phyloP scores from a whole-genome alignment of 2,113 vertebrate species.

The Sakesphorus luctuosus region DNA sequence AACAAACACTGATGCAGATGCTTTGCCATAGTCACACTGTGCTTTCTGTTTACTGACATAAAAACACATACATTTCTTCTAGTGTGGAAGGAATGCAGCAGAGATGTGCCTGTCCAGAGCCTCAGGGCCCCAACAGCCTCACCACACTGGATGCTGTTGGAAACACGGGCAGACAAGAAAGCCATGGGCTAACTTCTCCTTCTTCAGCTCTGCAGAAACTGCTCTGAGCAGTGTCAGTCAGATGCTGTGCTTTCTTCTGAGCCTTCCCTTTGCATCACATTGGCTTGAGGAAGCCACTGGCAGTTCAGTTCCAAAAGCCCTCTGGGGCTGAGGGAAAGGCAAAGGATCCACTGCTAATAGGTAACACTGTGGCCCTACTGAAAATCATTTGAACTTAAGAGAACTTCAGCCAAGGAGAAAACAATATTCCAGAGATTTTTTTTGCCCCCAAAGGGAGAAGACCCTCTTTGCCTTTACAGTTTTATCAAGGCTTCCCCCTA shows the following conservation, averaged over 20 bases:
- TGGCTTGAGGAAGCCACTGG: not conserved
- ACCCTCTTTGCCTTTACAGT: not conserved
- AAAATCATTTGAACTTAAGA: not conserved
- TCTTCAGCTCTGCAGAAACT: not conserved
- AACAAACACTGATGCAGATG: not conserved
- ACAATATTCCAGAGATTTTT: not conserved
- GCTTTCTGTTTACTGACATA: not conserved
- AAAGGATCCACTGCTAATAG: rapidly evolving
- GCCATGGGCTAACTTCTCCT: not conserved
- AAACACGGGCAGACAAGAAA: not conserved
- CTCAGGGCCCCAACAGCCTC: not conserved
- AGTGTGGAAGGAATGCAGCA: not conserved
- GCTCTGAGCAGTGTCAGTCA: not conserved
- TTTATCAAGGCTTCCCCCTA: not conserved
- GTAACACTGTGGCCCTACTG: not conserved
- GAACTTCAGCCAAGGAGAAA: not conserved
- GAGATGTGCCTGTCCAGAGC: not conserved
- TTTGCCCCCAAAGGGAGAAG: not conserved
- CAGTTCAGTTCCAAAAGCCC: not conserved
- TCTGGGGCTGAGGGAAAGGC: not conserved
- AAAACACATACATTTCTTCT: not conserved
- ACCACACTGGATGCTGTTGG: not conserved
- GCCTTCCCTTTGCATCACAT: not conserved
- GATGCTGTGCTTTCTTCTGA: not conserved
- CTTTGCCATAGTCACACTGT: not conserved